These are phyloP conservation scores for Folsomia manolachei DNA, from an alignment of 2,888 invertebrate genomes.

Conservation along the genomic window DNA sequence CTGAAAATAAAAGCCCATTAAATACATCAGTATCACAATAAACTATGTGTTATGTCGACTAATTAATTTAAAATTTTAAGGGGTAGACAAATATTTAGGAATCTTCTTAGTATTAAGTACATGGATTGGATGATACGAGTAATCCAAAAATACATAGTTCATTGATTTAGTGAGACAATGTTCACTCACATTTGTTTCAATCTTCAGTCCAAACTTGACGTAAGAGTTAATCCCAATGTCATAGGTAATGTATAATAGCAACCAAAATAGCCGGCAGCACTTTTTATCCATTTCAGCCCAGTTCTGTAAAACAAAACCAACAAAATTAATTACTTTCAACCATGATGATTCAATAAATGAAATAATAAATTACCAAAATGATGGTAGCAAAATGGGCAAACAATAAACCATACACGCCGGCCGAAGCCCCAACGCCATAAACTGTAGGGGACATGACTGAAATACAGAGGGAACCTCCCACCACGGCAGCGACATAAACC, in stretches of 20 bases:
- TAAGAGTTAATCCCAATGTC: conserved; percentile 14
- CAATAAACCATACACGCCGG: conserved; percentile 24
- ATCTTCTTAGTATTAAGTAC: no score
- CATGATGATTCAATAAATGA: background rate
- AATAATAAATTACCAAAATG: conserved; percentile 13
- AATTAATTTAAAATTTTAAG: no score
- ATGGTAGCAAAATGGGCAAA: conserved; percentile 25
- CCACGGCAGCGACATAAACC: conserved; percentile 20
- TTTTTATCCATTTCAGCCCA: conserved; percentile 29
- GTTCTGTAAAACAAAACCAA: conserved; percentile 9
- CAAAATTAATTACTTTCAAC: background rate
- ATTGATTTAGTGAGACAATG: no score
- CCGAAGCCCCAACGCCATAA: conserved; percentile 27
- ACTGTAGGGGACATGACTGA: conserved; percentile 13
- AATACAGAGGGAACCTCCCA: conserved; percentile 16
- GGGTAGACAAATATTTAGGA: no score
- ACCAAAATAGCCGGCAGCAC: conserved; percentile 24
- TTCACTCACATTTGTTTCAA: conserved; percentile 2
- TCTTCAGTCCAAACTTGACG: background rate
- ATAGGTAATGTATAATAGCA: conserved; percentile 12
- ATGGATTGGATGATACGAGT: no score
- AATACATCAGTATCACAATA: no score
- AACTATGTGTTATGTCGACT: no score
- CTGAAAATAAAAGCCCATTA: conserved; percentile 9
- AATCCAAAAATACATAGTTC: no score